These are phyloP conservation scores for Mustela erminea DNA, from an alignment of 2,797 vertebrate species.

Conservation along the genomic window DNA sequence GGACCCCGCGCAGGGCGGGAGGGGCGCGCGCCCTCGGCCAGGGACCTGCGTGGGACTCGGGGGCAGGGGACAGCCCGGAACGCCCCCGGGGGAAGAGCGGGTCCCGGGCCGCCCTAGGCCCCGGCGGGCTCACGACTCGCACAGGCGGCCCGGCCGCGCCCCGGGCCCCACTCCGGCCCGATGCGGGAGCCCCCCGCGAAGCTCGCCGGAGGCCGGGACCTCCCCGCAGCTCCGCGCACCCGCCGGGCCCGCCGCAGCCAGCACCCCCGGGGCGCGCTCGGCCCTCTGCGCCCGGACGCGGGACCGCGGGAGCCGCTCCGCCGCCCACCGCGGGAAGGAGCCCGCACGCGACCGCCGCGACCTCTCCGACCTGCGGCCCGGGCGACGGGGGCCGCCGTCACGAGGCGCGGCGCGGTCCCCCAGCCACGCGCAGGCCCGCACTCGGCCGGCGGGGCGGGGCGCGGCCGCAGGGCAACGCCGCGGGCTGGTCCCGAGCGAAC, in stretches of 20 bases:
- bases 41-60: neutral
- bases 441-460: too few species aligned
- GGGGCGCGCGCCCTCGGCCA: neutral
- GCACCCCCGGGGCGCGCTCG: neutral
- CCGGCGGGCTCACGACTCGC: neutral
- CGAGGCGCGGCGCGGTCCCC: too few species aligned
- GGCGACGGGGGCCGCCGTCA: too few species aligned
- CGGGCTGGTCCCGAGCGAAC: neutral
- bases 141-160: neutral
- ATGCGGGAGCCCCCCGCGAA: neutral
- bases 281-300: neutral
- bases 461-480: neutral
- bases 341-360: too few species aligned
- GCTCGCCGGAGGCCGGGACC: neutral
- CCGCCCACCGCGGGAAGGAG: too few species aligned
- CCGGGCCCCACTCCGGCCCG: neutral
- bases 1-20: fast-evolving
- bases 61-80: neutral
- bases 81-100: fast-evolving
- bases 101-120: neutral
- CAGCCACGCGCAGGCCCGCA: too few species aligned
- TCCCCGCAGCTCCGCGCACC: neutral
- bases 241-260: neutral
- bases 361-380: too few species aligned
- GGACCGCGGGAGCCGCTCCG: neutral